phyloP scores from a whole-genome alignment of 2,113 vertebrate species.

The Peromyscus californicus region DNA sequence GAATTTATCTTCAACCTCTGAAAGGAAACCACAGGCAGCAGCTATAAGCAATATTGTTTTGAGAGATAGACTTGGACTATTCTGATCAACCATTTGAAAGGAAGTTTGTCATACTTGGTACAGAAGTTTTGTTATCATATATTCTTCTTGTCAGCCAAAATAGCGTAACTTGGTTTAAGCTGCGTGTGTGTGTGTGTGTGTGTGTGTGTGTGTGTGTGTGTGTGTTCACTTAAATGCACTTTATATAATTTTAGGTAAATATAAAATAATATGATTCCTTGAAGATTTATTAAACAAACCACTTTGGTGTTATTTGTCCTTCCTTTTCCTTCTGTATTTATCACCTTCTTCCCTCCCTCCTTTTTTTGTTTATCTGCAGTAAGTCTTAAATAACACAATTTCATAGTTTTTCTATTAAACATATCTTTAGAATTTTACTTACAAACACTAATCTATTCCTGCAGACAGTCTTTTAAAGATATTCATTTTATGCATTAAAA shows the following conservation, averaged over 20 bases:
- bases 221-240: not conserved
- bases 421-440: not conserved
- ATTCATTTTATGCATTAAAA: not conserved
- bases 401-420: not conserved
- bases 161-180: not conserved
- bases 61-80: not conserved
- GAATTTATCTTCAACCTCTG: too few relatives aligned
- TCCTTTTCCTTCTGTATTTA: not conserved
- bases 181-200: not conserved
- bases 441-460: not conserved
- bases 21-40: not conserved
- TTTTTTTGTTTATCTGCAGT: accelerated
- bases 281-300: not conserved
- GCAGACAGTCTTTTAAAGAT: not conserved
- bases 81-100: not conserved
- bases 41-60: not conserved
- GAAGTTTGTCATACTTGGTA: not conserved
- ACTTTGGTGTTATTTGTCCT: not conserved
- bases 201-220: not conserved
- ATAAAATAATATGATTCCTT: not conserved
- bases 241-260: not conserved
- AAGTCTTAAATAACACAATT: not conserved
- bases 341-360: not conserved
- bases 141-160: not conserved
- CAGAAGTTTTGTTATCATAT: too few relatives aligned